Conservation (phyloP, 2,113 vertebrate genomes). For the Protobothrops flavoviridis region DNA sequence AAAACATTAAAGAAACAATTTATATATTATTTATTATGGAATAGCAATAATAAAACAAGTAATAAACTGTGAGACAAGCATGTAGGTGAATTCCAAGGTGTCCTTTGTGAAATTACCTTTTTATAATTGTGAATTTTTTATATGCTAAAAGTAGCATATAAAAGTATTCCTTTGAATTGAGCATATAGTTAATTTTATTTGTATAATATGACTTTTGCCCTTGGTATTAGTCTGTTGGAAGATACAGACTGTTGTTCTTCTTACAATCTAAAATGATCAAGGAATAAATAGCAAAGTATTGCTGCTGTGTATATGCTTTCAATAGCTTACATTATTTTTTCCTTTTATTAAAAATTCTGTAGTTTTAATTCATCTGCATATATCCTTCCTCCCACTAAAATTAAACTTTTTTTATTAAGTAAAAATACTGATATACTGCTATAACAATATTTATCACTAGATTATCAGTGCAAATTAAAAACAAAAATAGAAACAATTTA, state of each 20-base stretch:
- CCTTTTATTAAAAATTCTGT: neutral
- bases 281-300: neutral
- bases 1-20: neutral
- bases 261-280: neutral
- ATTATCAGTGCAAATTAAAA: neutral
- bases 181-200: neutral
- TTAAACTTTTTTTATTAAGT: neutral
- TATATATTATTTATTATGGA: neutral
- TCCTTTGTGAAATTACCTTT: neutral
- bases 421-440: neutral
- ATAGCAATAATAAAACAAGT: constrained; percentile 8
- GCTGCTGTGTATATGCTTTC: neutral
- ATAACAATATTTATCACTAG: neutral
- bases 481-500: neutral
- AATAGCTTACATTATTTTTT: neutral
- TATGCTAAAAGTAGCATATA: neutral
- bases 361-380: neutral
- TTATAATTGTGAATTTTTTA: neutral
- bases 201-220: neutral
- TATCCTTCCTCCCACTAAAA: neutral
- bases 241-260: neutral
- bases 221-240: neutral
- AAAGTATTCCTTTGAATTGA: neutral
- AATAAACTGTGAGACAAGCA: neutral
- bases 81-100: neutral